Conservation (phyloP, 2,113 vertebrate genomes). For the Felis catus region DNA sequence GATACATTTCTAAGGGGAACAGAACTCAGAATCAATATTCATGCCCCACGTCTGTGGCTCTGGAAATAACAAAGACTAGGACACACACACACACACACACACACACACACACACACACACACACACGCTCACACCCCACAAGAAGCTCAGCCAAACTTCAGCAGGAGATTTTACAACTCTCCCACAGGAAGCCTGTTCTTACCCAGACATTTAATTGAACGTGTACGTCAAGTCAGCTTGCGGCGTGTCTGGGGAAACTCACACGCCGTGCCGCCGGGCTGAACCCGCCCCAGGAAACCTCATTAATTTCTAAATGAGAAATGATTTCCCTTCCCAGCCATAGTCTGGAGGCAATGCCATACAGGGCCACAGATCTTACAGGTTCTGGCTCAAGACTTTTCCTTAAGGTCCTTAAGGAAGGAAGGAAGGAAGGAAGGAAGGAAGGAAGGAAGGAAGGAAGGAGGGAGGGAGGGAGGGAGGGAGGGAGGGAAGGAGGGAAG, state of each 20-base stretch:
- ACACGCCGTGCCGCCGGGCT: fast-evolving
- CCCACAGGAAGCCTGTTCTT: background rate
- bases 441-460: no score
- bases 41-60: background rate
- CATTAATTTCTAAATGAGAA: constrained; percentile 52
- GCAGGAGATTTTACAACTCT: background rate
- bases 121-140: background rate
- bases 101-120: background rate
- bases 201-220: constrained; percentile 42
- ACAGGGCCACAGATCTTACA: no score
- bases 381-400: background rate
- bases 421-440: background rate
- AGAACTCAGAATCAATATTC: background rate
- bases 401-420: background rate
- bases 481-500: background rate
- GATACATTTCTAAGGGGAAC: background rate
- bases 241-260: background rate
- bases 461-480: background rate
- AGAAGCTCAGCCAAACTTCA: background rate
- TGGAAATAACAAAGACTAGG: background rate
- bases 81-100: background rate
- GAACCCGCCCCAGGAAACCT: background rate
- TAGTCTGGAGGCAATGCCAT: fast-evolving
- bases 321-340: background rate
- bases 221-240: background rate